These are phyloP conservation scores for Anguilla megastoma DNA, from an alignment of 2,797 vertebrate species.

Conservation along the genomic window DNA sequence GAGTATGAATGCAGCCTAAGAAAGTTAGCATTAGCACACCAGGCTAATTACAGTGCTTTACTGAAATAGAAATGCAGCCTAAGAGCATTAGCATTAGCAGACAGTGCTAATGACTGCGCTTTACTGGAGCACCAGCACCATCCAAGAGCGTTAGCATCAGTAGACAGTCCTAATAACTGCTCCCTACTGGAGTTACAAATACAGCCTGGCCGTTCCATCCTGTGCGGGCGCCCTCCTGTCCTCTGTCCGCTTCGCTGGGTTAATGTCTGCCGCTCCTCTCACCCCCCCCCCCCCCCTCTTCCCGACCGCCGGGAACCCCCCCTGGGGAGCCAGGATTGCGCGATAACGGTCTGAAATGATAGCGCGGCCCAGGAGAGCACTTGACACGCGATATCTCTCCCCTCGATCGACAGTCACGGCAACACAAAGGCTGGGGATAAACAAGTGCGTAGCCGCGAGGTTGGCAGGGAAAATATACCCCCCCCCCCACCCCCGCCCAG, in stretches of 20 bases:
- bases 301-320: conserved; percentile 59
- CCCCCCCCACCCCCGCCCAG: background rate
- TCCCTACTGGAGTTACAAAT: background rate
- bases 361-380: conserved; percentile 80
- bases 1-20: background rate
- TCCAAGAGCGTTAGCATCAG: too few relatives aligned
- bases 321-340: conserved; percentile 68
- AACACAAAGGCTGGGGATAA: conserved; percentile 51
- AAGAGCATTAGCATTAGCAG: too few relatives aligned
- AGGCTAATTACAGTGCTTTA: too few relatives aligned
- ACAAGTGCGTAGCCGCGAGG: conserved; percentile 45
- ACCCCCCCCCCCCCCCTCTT: conserved; percentile 54
- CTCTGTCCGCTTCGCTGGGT: conserved; percentile 58
- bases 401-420: conserved; percentile 67
- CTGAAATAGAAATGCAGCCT: too few relatives aligned
- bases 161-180: background rate
- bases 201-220: background rate
- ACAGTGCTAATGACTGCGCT: too few relatives aligned
- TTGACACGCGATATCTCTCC: conserved; percentile 77
- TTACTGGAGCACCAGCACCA: too few relatives aligned
- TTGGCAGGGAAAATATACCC: background rate
- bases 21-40: too few relatives aligned
- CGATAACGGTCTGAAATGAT: conserved; percentile 82
- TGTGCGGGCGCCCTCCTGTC: conserved; percentile 16
- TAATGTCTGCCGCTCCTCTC: conserved; percentile 64